A percentile compares a stretch with the other conserved stretches of the same genome.
Evolutionary conservation across 1,140 invertebrate species (phyloP).

Genomic region (Dufourea novaeangliae): DNA sequence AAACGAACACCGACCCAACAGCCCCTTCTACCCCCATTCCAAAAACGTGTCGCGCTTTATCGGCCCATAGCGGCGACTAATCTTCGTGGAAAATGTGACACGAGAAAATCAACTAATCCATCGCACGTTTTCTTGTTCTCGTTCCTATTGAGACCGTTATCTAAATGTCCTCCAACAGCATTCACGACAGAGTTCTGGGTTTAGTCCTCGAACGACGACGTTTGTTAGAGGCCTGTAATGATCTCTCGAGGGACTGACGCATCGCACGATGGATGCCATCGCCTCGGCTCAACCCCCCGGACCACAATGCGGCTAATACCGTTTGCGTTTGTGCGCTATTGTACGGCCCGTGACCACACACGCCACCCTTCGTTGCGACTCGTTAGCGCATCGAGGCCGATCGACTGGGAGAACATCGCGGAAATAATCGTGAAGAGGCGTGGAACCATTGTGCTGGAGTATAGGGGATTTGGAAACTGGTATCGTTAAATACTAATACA

Average conservation of each 20-base stretch:
- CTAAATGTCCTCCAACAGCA: slow-evolving; percentile 60
- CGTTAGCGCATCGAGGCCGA: not conserved
- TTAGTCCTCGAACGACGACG: not conserved
- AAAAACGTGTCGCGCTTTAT: not conserved
- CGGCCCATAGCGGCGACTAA: slow-evolving; percentile 36
- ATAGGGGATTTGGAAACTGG: too few relatives aligned
- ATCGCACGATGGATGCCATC: slow-evolving; percentile 2
- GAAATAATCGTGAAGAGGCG: not conserved
- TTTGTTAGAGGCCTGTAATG: slow-evolving; percentile 16
- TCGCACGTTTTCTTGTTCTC: slow-evolving; percentile 26
- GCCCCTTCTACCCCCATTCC: too few relatives aligned
- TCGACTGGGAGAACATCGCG: not conserved
- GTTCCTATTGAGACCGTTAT: slow-evolving; percentile 61
- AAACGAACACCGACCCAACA: not conserved
- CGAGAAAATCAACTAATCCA: slow-evolving; percentile 46
- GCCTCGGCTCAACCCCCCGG: not conserved
- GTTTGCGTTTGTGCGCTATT: slow-evolving; percentile 5
- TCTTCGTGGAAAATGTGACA: slow-evolving; percentile 62
- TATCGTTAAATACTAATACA: too few relatives aligned
- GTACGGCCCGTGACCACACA: not conserved
- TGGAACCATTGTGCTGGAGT: not conserved
- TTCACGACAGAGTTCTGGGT: slow-evolving; percentile 20
- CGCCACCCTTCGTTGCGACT: not conserved
- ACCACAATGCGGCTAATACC: slow-evolving; percentile 35
- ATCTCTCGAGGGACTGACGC: slow-evolving; percentile 27